Percentiles rank a stretch among this genome's conserved stretches.
Conservation (phyloP, 2,888 invertebrate genomes). For the Macropis europaea region DNA sequence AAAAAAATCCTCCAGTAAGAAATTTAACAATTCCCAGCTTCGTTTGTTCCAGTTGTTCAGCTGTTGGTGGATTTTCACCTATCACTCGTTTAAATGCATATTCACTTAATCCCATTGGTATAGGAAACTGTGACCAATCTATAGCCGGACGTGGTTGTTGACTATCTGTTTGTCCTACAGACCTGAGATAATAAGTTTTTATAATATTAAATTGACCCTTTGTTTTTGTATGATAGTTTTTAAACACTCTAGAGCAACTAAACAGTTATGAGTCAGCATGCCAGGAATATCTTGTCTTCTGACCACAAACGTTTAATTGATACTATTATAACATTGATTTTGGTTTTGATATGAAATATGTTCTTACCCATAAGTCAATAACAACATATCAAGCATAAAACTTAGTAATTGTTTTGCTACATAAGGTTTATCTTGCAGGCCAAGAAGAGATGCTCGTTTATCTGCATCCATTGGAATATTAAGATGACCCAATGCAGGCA, state of each 20-base stretch:
- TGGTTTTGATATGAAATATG: background rate
- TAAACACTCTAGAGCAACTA: no score
- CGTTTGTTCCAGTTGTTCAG: conserved; percentile 90
- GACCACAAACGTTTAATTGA: no score
- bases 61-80: conserved; percentile 86
- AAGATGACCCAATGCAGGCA: conserved; percentile 89
- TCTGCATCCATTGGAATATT: conserved; percentile 84
- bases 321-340: background rate
- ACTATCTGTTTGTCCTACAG: conserved; percentile 80
- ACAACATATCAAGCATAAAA: conserved; percentile 90
- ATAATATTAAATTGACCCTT: conserved; percentile 10
- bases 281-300: no score
- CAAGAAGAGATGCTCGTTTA: conserved; percentile 84
- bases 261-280: no score
- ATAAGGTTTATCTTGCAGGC: conserved; percentile 87
- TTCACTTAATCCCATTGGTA: conserved; percentile 90
- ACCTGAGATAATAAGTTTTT: conserved; percentile 73
- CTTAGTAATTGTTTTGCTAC: conserved; percentile 86
- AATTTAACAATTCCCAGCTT: conserved; percentile 92
- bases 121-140: conserved; percentile 78
- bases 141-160: conserved; percentile 80
- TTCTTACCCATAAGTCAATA: conserved; percentile 91
- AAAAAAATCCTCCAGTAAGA: conserved; percentile 88
- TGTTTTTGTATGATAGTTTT: no score
- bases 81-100: conserved; percentile 89